phyloP scores from a whole-genome alignment of 2,888 invertebrate species.

The Brassicogethes aeneus region DNA sequence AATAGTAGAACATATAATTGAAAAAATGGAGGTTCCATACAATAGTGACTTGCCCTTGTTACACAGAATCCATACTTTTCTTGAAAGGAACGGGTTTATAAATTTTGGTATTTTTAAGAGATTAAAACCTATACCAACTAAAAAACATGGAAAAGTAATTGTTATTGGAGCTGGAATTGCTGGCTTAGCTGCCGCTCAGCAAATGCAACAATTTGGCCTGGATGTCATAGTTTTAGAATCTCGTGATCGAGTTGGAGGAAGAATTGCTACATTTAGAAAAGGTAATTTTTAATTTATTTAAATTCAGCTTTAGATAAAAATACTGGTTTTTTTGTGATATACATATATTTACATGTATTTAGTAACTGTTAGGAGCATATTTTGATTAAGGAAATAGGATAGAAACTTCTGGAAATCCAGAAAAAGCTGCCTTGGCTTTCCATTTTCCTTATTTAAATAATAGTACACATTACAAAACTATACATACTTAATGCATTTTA shows the following conservation, averaged over 20 bases:
- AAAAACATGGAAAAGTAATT: constrained; percentile 56
- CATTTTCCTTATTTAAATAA: too few relatives aligned
- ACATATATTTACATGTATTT: too few relatives aligned
- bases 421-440: too few relatives aligned
- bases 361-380: too few relatives aligned
- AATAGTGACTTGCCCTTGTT: constrained; percentile 84
- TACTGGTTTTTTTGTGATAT: too few relatives aligned
- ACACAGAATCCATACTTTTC: constrained; percentile 77
- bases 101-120: constrained; percentile 96
- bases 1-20: constrained; percentile 69
- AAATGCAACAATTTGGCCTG: constrained; percentile 91
- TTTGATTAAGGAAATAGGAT: neutral
- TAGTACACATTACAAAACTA: too few relatives aligned
- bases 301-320: neutral
- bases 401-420: neutral
- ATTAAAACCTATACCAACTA: constrained; percentile 58
- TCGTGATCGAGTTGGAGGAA: constrained; percentile 89
- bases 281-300: constrained; percentile 50
- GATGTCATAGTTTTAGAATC: constrained; percentile 86
- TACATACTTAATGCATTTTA: too few relatives aligned
- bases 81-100: constrained; percentile 93
- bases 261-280: constrained; percentile 94
- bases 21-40: constrained; percentile 82
- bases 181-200: constrained; percentile 89
- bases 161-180: constrained; percentile 78